Percentiles rank a stretch among this genome's conserved stretches.
phyloP scores from a whole-genome alignment of 2,797 vertebrate species.

The Enteromius thamalakanensis region DNA sequence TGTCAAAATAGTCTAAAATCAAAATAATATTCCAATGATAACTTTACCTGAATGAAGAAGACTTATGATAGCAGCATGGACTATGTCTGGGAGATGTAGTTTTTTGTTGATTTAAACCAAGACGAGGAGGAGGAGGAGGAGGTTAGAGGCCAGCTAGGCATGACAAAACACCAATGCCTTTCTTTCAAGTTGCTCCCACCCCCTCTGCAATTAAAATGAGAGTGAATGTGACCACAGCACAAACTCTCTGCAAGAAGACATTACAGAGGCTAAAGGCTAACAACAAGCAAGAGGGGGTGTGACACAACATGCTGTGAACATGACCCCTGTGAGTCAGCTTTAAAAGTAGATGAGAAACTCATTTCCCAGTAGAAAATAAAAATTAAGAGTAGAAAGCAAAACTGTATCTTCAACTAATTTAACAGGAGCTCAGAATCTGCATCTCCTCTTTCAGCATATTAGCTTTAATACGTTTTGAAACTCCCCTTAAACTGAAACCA shows the following conservation, averaged over 20 bases:
- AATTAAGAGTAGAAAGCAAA: neutral
- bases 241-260: slow-evolving; percentile 13
- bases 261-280: slow-evolving; percentile 46
- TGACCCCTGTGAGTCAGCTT: slow-evolving; percentile 26
- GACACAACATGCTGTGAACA: slow-evolving; percentile 32
- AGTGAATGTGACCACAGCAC: slow-evolving; percentile 25
- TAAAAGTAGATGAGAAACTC: neutral
- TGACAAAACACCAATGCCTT: slow-evolving; percentile 27
- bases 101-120: slow-evolving; percentile 22
- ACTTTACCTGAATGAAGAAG: neutral
- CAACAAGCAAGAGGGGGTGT: slow-evolving; percentile 55
- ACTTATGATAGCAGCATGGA: slow-evolving; percentile 1
- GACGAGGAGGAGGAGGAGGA: slow-evolving; percentile 49
- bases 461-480: slow-evolving; percentile 7
- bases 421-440: neutral
- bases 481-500: neutral
- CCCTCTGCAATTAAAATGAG: slow-evolving; percentile 36
- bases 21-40: neutral
- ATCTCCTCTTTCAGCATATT: neutral
- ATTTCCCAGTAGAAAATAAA: neutral
- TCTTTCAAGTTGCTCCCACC: slow-evolving; percentile 13
- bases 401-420: neutral
- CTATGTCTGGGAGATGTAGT: slow-evolving; percentile 18
- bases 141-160: slow-evolving; percentile 35
- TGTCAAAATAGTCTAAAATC: neutral